These are phyloP conservation scores for Drosophila lacicola DNA, from an alignment of 2,888 invertebrate species.

Conservation along the genomic window DNA sequence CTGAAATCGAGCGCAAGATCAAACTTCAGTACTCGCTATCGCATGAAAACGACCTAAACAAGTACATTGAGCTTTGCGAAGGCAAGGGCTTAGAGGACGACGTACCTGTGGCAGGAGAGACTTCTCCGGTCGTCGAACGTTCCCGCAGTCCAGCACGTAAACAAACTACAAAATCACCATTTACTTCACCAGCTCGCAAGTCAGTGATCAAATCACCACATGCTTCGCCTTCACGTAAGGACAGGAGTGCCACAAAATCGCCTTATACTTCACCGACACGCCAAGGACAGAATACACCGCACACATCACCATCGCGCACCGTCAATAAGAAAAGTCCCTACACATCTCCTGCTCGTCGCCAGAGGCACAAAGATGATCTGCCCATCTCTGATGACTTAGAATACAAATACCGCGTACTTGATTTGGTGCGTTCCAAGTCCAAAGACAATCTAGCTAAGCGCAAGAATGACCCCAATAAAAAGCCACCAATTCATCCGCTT, in stretches of 20 bases:
- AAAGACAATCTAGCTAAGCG: conserved; percentile 66
- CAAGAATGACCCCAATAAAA: conserved; percentile 62
- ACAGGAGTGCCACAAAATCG: conserved; percentile 37
- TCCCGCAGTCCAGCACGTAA: conserved; percentile 68
- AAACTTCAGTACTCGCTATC: conserved; percentile 82
- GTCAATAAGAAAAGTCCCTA: conserved; percentile 50
- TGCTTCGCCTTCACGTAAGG: conserved; percentile 62
- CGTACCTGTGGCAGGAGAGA: conserved; percentile 25
- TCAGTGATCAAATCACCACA: conserved; percentile 54
- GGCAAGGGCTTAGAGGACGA: conserved; percentile 76
- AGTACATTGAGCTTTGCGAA: conserved; percentile 80
- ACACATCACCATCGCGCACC: conserved; percentile 63
- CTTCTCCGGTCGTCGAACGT: conserved; percentile 30
- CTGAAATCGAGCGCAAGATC: conserved; percentile 81
- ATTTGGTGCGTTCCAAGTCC: conserved; percentile 74
- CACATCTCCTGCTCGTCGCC: conserved; percentile 62
- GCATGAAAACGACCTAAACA: conserved; percentile 80
- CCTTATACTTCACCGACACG: conserved; percentile 69
- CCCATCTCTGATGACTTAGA: conserved; percentile 75
- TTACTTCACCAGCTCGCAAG: conserved; percentile 66
- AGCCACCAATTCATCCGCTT: conserved; percentile 79
- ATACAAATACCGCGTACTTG: conserved; percentile 76
- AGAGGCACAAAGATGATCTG: conserved; percentile 48
- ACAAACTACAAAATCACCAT: conserved; percentile 47
- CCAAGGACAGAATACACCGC: conserved; percentile 46